These are phyloP conservation scores for Bubalus kerabau DNA, from an alignment of 2,113 vertebrate species.

Conservation along the genomic window DNA sequence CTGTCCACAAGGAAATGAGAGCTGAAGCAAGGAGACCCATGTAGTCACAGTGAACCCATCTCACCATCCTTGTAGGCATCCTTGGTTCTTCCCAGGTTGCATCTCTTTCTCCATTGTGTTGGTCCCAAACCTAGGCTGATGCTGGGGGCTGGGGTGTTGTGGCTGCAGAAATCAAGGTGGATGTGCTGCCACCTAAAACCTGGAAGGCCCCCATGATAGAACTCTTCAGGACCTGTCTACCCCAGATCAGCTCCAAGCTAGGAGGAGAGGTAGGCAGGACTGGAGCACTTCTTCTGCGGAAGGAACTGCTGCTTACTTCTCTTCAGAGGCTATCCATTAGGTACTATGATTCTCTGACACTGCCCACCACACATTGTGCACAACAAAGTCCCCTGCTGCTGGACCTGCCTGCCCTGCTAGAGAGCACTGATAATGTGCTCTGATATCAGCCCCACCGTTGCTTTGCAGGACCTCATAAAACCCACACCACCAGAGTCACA, in stretches of 20 bases:
- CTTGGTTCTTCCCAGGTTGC: neutral
- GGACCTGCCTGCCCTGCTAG: too few relatives aligned
- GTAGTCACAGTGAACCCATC: neutral
- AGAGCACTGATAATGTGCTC: neutral
- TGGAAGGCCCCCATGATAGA: neutral
- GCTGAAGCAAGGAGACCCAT: neutral
- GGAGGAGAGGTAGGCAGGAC: neutral
- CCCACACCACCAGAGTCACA: neutral
- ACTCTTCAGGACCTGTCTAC: neutral
- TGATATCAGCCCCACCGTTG: too few relatives aligned
- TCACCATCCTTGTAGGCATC: neutral
- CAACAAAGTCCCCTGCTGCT: neutral
- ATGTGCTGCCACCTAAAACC: neutral
- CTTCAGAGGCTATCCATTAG: neutral
- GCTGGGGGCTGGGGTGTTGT: neutral
- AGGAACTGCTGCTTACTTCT: neutral
- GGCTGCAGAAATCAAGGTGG: neutral
- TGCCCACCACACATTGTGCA: neutral
- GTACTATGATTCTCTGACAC: neutral
- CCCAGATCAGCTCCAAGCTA: neutral
- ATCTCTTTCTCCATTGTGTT: neutral
- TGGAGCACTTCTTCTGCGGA: neutral
- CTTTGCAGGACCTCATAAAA: neutral
- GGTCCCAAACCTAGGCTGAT: neutral
- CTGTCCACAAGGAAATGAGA: neutral